Base-by-base conservation (phyloP, 1,140 invertebrate genomes). In the Drosophila pallidifrons region DNA sequence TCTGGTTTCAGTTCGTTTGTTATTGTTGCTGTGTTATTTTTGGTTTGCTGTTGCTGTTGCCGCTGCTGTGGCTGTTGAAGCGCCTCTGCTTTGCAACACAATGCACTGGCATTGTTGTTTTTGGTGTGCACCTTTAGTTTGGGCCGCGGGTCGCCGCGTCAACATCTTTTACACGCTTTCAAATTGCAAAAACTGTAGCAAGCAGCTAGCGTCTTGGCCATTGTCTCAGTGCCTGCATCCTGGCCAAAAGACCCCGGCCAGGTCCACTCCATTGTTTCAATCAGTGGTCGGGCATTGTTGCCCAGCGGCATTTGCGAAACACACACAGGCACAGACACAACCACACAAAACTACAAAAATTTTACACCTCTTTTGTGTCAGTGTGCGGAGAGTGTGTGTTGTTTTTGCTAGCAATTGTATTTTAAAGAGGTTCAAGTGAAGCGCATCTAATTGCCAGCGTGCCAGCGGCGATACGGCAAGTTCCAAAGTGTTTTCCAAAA, bases 391-490 rank as follows among this genome's bases (percentile, higher is more conserved):
- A 25, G 20, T 41, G 47, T 54, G 75, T 57, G 58, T 73, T 76
- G 75, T 86, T 81, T 85, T 76, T 72, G 54, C 54, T 46, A 28
- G 72, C 81, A 79, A 88, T 88, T 88, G 85, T 88, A 83, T 89
- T 88, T 89, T 88, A 88, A 88, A 88, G 82, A 88, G 85, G 77
- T 89, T 88, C 85, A 88, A 88, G 83, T 88, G 85, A 88, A 83
- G 85, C 83, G 83, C 77, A 83, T 89, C 83, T 89, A 88, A 88
- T 88, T 88, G 85, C 85, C 85, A 85, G 61, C 74, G 70, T 80
- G 83, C 80, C 83, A n/a, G 59, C 52, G 16, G 59, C 52, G 15
- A 38, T 20, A 32, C 45, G 38, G 55, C 66, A 15, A 68, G 10
- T 46, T 3, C 47, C 83, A 85, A 88, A 87, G 82, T 87, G 83